Evolutionary conservation across 2,888 invertebrate species (phyloP).

Genomic region (Anodontia alba): DNA sequence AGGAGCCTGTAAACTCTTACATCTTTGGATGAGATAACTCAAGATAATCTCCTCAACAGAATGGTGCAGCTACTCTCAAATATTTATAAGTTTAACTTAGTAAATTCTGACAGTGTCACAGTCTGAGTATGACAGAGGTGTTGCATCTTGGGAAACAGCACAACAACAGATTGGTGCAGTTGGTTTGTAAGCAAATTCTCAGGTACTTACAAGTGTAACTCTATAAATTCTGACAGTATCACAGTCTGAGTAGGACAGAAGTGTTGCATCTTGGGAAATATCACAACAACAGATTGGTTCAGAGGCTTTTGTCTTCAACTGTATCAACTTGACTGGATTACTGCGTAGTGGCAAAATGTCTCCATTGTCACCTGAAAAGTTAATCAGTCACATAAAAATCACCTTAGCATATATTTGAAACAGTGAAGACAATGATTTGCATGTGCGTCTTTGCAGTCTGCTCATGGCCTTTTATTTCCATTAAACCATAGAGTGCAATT

Average conservation of each 20-base stretch:
- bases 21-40: too few species aligned
- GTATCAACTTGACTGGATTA: constrained; percentile 89
- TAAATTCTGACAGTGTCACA: constrained; percentile 88
- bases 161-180: constrained; percentile 90
- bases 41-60: too few species aligned
- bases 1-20: too few species aligned
- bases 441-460: too few species aligned
- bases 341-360: constrained; percentile 82
- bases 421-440: too few species aligned
- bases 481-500: too few species aligned
- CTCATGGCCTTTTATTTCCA: too few species aligned
- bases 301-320: constrained; percentile 88
- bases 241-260: constrained; percentile 89
- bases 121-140: constrained; percentile 90
- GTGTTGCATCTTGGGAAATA: constrained; percentile 89
- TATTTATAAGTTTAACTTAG: constrained; percentile 87
- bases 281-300: constrained; percentile 90
- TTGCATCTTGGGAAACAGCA: constrained; percentile 89
- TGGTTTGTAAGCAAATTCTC: constrained; percentile 84
- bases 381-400: too few species aligned
- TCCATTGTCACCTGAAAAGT: constrained; percentile 73
- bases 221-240: constrained; percentile 88
- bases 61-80: too few species aligned
- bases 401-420: too few species aligned
- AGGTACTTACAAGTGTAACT: constrained; percentile 86